Percentiles rank a stretch among this genome's conserved stretches.
These are phyloP conservation scores for Contarinia nasturtii DNA, from an alignment of 1,140 invertebrate species.

Conservation along the genomic window DNA sequence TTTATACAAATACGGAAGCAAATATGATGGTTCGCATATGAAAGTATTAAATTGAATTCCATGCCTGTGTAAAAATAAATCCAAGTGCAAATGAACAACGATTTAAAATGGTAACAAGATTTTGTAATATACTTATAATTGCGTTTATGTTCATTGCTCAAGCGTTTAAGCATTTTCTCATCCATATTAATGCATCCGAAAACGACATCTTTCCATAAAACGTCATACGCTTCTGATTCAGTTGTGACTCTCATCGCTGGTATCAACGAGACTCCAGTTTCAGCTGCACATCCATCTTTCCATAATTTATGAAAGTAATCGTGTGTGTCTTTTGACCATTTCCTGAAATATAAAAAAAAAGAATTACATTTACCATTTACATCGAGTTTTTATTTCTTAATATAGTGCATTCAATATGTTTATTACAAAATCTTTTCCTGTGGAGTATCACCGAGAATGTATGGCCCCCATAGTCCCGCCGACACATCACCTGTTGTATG, in stretches of 20 bases:
- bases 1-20: conserved; percentile 38
- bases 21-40: conserved; percentile 31
- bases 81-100: neutral
- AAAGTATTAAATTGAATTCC: conserved; percentile 42
- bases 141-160: conserved; percentile 24
- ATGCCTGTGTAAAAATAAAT: conserved; percentile 18
- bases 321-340: conserved; percentile 42
- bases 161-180: conserved; percentile 25
- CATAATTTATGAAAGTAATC: conserved; percentile 38
- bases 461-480: conserved; percentile 56
- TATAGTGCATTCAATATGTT: too few species aligned
- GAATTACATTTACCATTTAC: neutral
- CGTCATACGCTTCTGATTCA: conserved; percentile 10
- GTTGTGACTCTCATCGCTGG: conserved; percentile 31
- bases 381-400: neutral
- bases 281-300: conserved; percentile 31
- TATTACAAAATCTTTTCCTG: conserved; percentile 33
- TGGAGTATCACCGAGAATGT: conserved; percentile 37
- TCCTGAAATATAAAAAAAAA: conserved; percentile 19
- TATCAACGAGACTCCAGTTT: conserved; percentile 35
- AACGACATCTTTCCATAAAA: conserved; percentile 32
- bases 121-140: conserved; percentile 29
- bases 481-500: conserved; percentile 59
- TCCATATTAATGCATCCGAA: conserved; percentile 33
- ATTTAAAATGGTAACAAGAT: neutral